A percentile compares a stretch with the other conserved stretches of the same genome.
These are phyloP conservation scores for Diadumene lineata DNA, from an alignment of 92 coral and sea anemone species.

Conservation along the genomic window DNA sequence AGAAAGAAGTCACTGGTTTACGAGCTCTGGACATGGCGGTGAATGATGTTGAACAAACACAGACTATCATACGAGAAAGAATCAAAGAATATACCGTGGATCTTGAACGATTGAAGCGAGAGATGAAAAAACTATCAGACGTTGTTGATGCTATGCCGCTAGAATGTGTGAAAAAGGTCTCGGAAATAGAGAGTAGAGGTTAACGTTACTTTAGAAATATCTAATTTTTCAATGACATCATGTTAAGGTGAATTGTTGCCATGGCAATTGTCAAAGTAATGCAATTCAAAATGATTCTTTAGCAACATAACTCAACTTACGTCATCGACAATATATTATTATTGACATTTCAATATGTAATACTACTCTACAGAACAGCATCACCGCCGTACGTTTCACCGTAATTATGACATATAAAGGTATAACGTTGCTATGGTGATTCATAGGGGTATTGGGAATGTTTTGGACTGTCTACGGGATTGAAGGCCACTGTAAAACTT, in stretches of 20 bases:
- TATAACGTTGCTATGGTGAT: too few species aligned
- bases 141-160: conserved; percentile 46
- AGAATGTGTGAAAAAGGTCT: conserved; percentile 42
- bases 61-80: conserved; percentile 36
- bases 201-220: conserved; percentile 1
- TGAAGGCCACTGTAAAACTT: too few species aligned
- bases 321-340: too few species aligned
- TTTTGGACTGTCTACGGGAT: too few species aligned
- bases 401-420: too few species aligned
- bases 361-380: too few species aligned
- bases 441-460: too few species aligned
- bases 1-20: conserved; percentile 31
- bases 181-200: conserved; percentile 3
- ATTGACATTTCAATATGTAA: too few species aligned
- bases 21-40: conserved; percentile 35
- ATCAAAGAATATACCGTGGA: conserved; percentile 67
- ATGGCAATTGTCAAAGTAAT: background rate
- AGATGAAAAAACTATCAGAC: conserved; percentile 35
- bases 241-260: background rate
- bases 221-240: background rate
- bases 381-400: too few species aligned
- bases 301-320: too few species aligned
- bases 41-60: conserved; percentile 33
- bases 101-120: conserved; percentile 43
- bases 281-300: too few species aligned